These are phyloP conservation scores for Sylvietta virens DNA, from an alignment of 2,113 vertebrate genomes.

Conservation along the genomic window DNA sequence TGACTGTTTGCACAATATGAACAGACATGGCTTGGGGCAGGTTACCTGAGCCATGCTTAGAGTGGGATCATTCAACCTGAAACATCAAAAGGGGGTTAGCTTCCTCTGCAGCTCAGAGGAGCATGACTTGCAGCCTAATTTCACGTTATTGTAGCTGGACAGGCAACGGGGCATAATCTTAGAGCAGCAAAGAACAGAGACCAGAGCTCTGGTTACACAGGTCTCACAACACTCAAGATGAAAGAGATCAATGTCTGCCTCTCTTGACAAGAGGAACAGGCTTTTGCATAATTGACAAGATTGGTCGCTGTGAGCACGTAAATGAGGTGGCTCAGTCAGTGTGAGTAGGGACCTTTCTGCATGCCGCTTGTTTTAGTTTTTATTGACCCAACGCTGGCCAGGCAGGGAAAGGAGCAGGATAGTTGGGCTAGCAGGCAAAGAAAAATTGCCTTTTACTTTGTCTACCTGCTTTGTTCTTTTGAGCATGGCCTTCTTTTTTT, in stretches of 20 bases:
- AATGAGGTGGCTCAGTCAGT: neutral
- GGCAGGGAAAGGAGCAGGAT: neutral
- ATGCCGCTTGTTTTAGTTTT: neutral
- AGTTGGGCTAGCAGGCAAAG: neutral
- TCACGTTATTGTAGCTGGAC: neutral
- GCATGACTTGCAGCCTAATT: constrained; percentile 41
- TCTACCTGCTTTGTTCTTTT: neutral
- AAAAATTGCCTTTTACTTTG: neutral
- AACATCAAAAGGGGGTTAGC: constrained; percentile 21
- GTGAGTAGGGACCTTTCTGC: neutral
- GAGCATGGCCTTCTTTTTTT: rapidly evolving
- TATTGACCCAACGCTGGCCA: neutral
- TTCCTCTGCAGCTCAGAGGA: neutral
- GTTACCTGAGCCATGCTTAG: neutral
- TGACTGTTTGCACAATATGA: neutral
- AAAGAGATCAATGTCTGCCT: constrained; percentile 18
- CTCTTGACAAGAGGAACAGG: neutral
- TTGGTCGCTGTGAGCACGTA: neutral
- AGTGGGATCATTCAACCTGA: neutral
- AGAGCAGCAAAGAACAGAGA: neutral
- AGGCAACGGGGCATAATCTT: neutral
- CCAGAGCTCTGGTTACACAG: constrained; percentile 20
- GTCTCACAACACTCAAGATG: neutral
- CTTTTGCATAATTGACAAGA: constrained; percentile 6
- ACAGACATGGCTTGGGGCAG: neutral